These are phyloP conservation scores for Megamerina dolium DNA, from an alignment of 2,888 invertebrate genomes.

Conservation along the genomic window DNA sequence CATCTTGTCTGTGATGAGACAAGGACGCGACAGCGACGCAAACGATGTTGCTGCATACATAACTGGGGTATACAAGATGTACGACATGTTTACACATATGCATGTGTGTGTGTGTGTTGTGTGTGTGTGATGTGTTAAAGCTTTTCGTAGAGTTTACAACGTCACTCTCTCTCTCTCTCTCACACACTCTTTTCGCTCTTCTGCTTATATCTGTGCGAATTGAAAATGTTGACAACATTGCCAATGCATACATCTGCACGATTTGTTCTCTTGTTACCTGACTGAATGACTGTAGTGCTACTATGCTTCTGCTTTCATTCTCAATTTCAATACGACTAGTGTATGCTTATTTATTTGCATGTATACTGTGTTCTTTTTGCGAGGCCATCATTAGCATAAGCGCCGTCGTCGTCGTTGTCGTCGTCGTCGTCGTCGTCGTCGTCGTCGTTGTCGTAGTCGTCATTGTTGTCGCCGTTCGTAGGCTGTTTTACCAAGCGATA, in stretches of 20 bases:
- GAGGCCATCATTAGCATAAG: conserved; percentile 10
- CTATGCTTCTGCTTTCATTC: too few species aligned
- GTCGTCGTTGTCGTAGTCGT: too few species aligned
- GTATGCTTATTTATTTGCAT: background rate
- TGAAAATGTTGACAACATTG: too few species aligned
- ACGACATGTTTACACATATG: background rate
- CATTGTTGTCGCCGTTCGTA: too few species aligned
- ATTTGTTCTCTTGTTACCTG: too few species aligned
- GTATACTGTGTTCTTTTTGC: background rate
- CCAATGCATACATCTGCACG: too few species aligned
- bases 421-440: too few species aligned
- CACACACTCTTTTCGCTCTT: background rate
- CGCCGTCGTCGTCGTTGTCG: too few species aligned
- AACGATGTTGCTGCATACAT: background rate
- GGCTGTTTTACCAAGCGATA: too few species aligned
- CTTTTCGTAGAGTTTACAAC: background rate
- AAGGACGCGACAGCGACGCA: background rate
- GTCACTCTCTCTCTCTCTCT: background rate
- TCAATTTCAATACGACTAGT: too few species aligned
- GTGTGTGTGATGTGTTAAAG: background rate
- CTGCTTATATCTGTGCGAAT: background rate
- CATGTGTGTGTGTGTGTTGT: background rate
- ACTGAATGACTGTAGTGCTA: too few species aligned
- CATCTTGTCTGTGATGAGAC: too few species aligned
- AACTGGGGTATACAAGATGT: background rate